Evolutionary conservation across 2,113 vertebrate species (phyloP).

Genomic region (Lepisosteus osseus): DNA sequence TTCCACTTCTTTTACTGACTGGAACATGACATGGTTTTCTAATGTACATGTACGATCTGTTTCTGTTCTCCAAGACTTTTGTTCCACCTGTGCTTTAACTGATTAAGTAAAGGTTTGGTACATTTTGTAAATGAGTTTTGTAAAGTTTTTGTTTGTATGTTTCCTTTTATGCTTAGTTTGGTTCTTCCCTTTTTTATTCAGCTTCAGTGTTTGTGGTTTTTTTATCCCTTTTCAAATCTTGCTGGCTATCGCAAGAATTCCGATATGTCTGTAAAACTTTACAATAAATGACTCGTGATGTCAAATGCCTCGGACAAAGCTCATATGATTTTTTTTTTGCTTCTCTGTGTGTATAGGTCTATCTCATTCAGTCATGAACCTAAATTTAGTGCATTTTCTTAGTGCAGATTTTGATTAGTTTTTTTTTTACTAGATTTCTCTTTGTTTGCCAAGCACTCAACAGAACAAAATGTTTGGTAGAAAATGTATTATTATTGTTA

Average conservation of each 20-base stretch:
- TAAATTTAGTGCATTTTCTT: too few relatives aligned
- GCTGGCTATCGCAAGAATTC: constrained; percentile 41
- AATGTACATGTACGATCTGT: constrained; percentile 23
- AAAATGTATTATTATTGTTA: too few relatives aligned
- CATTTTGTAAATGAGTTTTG: constrained; percentile 60
- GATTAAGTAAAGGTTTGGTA: constrained; percentile 38
- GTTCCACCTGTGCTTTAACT: constrained; percentile 32
- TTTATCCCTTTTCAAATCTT: constrained; percentile 43
- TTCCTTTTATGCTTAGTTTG: constrained; percentile 38
- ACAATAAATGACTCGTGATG: constrained; percentile 58
- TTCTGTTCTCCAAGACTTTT: constrained; percentile 18
- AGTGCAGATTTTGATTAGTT: too few relatives aligned
- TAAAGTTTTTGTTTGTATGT: constrained; percentile 55
- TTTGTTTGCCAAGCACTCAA: too few relatives aligned
- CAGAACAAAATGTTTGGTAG: too few relatives aligned
- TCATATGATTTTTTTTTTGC: too few relatives aligned
- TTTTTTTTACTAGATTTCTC: too few relatives aligned
- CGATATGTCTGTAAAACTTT: constrained; percentile 35
- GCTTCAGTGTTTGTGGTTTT: constrained; percentile 51
- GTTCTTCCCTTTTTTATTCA: constrained; percentile 52
- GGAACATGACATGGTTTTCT: constrained; percentile 22
- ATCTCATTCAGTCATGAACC: too few relatives aligned
- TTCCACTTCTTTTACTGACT: not conserved
- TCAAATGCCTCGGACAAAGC: not conserved
- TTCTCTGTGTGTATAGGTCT: too few relatives aligned